phyloP scores from a whole-genome alignment of 2,113 vertebrate genomes.

The Sialia sialis region DNA sequence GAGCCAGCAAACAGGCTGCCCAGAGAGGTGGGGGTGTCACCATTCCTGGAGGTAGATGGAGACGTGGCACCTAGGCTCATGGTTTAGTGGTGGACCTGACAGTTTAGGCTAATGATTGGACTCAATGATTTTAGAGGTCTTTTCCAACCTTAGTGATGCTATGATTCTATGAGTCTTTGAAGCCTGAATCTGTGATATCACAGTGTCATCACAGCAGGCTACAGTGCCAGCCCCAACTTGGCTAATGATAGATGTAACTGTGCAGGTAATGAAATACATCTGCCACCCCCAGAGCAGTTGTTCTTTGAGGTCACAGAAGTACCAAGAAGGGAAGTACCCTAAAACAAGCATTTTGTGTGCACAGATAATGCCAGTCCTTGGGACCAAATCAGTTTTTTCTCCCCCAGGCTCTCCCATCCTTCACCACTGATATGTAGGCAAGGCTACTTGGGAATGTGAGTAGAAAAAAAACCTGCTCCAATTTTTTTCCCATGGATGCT shows the following conservation, averaged over 20 bases:
- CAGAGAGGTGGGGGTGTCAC: not conserved
- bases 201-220: not conserved
- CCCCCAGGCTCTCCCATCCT: not conserved
- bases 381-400: not conserved
- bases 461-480: not conserved
- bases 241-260: not conserved
- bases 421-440: not conserved
- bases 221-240: not conserved
- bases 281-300: not conserved
- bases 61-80: not conserved
- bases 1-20: not conserved
- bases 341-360: not conserved
- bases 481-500: not conserved
- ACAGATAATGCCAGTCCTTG: not conserved
- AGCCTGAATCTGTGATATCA: not conserved
- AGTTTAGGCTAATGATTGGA: not conserved
- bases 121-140: not conserved
- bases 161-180: not conserved
- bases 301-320: not conserved
- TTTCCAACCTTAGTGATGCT: not conserved
- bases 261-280: not conserved
- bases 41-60: not conserved
- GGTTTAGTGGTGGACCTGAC: not conserved
- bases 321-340: not conserved
- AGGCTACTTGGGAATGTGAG: not conserved